A percentile compares a stretch with the other conserved stretches of the same genome.
phyloP scores from a whole-genome alignment of 2,113 vertebrate genomes.

The Labrus mixtus region DNA sequence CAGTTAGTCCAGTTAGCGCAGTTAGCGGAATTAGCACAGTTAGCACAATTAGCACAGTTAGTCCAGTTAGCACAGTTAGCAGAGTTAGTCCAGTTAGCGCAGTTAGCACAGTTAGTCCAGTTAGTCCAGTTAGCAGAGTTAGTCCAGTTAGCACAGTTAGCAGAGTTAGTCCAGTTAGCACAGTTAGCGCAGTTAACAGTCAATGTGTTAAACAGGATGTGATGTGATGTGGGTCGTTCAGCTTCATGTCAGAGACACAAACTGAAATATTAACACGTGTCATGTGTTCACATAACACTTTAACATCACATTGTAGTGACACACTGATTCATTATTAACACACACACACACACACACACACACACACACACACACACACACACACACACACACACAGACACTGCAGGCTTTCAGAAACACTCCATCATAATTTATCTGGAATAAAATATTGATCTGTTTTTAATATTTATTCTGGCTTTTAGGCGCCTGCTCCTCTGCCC shows the following conservation, averaged over 20 bases:
- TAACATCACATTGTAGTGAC: not conserved
- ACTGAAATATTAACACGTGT: constrained; percentile 40
- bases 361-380: not conserved
- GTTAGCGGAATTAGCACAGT: too few relatives aligned
- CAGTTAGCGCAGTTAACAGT: too few relatives aligned
- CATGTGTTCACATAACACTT: not conserved
- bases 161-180: too few relatives aligned
- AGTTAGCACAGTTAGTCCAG: not conserved
- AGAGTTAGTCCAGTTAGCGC: not conserved
- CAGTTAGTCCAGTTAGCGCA: not conserved
- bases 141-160: too few relatives aligned
- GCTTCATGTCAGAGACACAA: not conserved
- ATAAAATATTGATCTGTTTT: too few relatives aligned
- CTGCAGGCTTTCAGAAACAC: too few relatives aligned
- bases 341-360: not conserved
- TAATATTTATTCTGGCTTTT: too few relatives aligned
- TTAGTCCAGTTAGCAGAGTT: not conserved
- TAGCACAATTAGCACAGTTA: too few relatives aligned
- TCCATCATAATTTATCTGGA: too few relatives aligned
- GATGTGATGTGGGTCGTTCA: not conserved
- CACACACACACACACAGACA: not conserved
- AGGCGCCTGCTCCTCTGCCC: too few relatives aligned
- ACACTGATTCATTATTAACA: constrained; percentile 50
- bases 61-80: too few relatives aligned
- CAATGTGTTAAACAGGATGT: too few relatives aligned